Evolutionary conservation across 2,888 invertebrate species (phyloP), one percentile per base, ranked within the genome.

Genomic region (Ormyrus nitidulus): DNA sequence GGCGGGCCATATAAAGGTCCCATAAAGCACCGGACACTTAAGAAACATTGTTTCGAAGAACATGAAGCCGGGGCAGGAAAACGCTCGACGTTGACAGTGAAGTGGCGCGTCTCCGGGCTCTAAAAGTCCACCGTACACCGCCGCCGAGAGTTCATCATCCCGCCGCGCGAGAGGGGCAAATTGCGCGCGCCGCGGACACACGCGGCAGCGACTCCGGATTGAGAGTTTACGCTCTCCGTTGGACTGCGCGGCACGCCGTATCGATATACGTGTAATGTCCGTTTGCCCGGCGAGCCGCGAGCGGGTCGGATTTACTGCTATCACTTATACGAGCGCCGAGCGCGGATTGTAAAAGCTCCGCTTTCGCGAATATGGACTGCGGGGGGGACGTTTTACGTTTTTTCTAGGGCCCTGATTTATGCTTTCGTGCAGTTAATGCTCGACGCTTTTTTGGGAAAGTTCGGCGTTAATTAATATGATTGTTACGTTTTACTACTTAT

Each of bases 11-110:
- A 58, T 75, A 77, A 64, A 73, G 54, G 13, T 44, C 75, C 13
- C 66, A 66, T 75, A 66, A 66, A 66, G 51, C 62, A 13, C 61
- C 19, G 70, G 34, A 66, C 70, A 58, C 58, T 77, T 65, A 58
- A 72, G 65, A 77, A 77, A 77, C 77, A 66, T 71, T 59, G 59
- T 59, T 77, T 72, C 77, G 77, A 77, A 71, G 77, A 77, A 77
- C 44, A 77, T 70, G 64, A 58, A 64, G 6, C 6, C 56, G 13
- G 34, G 34, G 54, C 46, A 48, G 11, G 68, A 10, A 70, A 53
- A 61, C 10, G 56, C 19, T 58, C 49, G 70, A 77, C 77, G 70
- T 77, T 62, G 77, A 75, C 75, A 75, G 75, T 68, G 66, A 75
- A 49, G 64, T 19, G 19, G 19, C 19, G 19, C 51, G 62, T n/a